Conservation (phyloP, 2,797 vertebrate genomes). For the Tiaroga cobitis region DNA sequence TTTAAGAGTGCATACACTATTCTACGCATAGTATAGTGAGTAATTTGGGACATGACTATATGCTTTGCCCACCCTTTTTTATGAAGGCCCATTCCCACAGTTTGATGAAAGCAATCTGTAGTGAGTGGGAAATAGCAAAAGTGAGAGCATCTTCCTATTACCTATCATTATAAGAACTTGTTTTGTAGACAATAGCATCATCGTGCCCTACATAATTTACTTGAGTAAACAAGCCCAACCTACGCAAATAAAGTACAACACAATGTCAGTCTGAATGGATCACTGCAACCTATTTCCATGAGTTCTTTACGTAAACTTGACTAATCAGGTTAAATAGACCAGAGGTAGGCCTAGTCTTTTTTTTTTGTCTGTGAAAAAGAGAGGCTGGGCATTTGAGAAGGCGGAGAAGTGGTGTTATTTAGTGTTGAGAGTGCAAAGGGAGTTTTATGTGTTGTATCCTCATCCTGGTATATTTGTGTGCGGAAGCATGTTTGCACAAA, state of each 20-base stretch:
- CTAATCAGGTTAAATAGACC: slow-evolving; percentile 16
- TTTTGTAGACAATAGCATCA: background rate
- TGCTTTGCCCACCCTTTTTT: background rate
- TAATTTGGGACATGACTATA: background rate
- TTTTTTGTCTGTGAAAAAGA: background rate
- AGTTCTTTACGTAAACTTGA: slow-evolving; percentile 12
- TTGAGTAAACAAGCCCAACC: slow-evolving; percentile 26
- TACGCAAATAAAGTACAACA: slow-evolving; percentile 23
- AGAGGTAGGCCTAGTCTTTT: background rate
- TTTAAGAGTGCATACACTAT: background rate
- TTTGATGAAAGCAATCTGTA: slow-evolving; percentile 14
- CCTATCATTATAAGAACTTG: slow-evolving; percentile 8
- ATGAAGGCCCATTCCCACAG: background rate
- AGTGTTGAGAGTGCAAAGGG: background rate
- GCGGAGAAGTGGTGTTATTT: background rate
- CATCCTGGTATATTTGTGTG: background rate
- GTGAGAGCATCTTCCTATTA: background rate
- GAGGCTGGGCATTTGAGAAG: background rate
- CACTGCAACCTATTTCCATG: slow-evolving; percentile 4
- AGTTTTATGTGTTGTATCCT: slow-evolving; percentile 15
- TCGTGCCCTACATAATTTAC: background rate
- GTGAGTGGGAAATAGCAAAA: slow-evolving; percentile 12
- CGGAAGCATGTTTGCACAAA: slow-evolving; percentile 26
- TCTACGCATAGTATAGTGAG: background rate
- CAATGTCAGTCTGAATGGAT: slow-evolving; percentile 22